Percentiles rank a stretch among this genome's conserved stretches.
phyloP scores from a whole-genome alignment of 2,888 invertebrate genomes.

The Amphiduros pacificus region DNA sequence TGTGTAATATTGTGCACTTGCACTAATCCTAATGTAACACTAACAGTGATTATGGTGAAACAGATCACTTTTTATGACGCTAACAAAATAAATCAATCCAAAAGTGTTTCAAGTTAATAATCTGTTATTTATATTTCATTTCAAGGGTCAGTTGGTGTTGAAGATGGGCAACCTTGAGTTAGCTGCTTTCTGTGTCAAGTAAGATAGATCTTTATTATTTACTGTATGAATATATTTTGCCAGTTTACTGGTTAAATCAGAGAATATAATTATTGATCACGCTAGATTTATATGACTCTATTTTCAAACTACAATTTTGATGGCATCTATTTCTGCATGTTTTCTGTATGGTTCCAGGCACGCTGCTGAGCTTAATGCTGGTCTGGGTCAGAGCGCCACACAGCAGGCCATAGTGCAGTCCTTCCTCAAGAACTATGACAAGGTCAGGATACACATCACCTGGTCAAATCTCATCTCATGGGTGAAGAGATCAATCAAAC shows the following conservation, averaged over 20 bases:
- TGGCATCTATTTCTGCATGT: background rate
- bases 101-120: too few relatives aligned
- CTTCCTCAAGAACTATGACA: constrained; percentile 59
- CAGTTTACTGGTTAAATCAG: background rate
- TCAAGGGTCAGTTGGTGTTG: constrained; percentile 55
- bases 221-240: background rate
- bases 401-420: constrained; percentile 59
- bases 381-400: constrained; percentile 50
- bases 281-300: too few relatives aligned
- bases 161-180: constrained; percentile 56
- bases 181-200: constrained; percentile 59
- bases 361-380: constrained; percentile 41
- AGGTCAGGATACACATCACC: constrained; percentile 35
- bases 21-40: too few relatives aligned
- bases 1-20: too few relatives aligned
- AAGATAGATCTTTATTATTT: too few relatives aligned
- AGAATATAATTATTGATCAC: background rate
- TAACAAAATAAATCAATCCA: too few relatives aligned
- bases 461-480: too few relatives aligned
- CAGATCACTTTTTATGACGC: too few relatives aligned
- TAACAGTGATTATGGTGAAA: too few relatives aligned
- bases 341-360: constrained; percentile 36
- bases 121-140: background rate
- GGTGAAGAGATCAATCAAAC: too few relatives aligned
- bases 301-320: background rate